These are phyloP conservation scores for Hydrozoanthus tunicans DNA, from an alignment of 64 coral and sea anemone species.

Conservation along the genomic window DNA sequence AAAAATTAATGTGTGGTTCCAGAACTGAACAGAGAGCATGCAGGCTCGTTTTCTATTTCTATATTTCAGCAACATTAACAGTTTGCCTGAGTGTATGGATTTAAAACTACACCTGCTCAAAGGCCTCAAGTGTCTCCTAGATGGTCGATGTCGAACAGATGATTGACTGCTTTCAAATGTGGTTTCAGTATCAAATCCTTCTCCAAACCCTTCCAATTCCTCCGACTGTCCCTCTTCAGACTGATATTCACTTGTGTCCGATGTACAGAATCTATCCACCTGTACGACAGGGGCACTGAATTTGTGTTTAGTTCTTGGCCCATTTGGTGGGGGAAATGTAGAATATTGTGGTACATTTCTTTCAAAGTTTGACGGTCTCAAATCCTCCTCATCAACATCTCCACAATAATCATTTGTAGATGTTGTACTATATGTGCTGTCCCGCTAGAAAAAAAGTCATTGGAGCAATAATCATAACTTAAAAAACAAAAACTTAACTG, in stretches of 20 bases:
- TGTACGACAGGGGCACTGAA: slow-evolving; percentile 54
- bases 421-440: slow-evolving; percentile 93
- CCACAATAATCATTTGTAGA: slow-evolving; percentile 98
- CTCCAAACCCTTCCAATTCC: slow-evolving; percentile 90
- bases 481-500: no score
- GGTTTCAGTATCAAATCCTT: slow-evolving; percentile 86
- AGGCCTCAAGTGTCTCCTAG: slow-evolving; percentile 31
- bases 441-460: slow-evolving; percentile 32
- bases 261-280: slow-evolving; percentile 68
- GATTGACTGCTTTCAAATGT: slow-evolving; percentile 80
- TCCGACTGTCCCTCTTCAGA: slow-evolving; percentile 80
- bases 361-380: slow-evolving; percentile 68
- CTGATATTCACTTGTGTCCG: slow-evolving; percentile 94
- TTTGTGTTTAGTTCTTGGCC: slow-evolving; percentile 76
- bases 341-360: slow-evolving; percentile 93
- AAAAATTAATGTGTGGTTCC: no score
- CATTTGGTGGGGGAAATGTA: slow-evolving; percentile 85
- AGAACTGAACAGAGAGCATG: no score
- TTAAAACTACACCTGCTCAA: slow-evolving; percentile 54
- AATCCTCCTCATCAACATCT: slow-evolving; percentile 88
- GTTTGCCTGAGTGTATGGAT: neutral
- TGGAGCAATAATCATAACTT: no score
- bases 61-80: no score
- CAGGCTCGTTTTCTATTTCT: no score
- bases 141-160: slow-evolving; percentile 53